phyloP scores from a whole-genome alignment of 1,140 invertebrate species.

The Elymnias hypermnestra region DNA sequence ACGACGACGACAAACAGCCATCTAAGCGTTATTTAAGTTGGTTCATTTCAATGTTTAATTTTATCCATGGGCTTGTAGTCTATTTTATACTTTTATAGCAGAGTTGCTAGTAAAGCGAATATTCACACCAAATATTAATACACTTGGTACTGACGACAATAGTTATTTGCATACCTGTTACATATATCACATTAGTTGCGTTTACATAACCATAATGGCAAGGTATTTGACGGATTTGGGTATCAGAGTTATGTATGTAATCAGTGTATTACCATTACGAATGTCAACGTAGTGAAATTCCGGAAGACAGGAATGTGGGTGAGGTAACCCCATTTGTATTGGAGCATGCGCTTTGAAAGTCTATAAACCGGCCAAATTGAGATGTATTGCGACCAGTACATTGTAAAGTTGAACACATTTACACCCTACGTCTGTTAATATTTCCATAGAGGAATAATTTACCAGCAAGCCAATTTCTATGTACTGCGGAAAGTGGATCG shows the following conservation, averaged over 20 bases:
- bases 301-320: conserved; percentile 65
- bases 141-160: too few species aligned
- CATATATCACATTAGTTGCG: neutral
- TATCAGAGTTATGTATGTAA: conserved; percentile 10
- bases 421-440: neutral
- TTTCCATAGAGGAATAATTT: conserved; percentile 1
- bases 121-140: too few species aligned
- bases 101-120: too few species aligned
- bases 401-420: conserved; percentile 3
- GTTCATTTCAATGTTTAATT: too few species aligned
- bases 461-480: too few species aligned
- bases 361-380: too few species aligned
- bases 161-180: neutral
- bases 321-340: conserved; percentile 57
- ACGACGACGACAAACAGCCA: too few species aligned
- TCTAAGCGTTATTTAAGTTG: too few species aligned
- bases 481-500: too few species aligned
- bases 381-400: conserved; percentile 10
- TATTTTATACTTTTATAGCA: too few species aligned
- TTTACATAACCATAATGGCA: neutral
- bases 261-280: conserved; percentile 11
- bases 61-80: too few species aligned
- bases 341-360: conserved; percentile 65
- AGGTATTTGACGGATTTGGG: conserved; percentile 10
- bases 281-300: conserved; percentile 58